phyloP scores from a whole-genome alignment of 1,140 invertebrate genomes.

The Drosophila kanapiae region DNA sequence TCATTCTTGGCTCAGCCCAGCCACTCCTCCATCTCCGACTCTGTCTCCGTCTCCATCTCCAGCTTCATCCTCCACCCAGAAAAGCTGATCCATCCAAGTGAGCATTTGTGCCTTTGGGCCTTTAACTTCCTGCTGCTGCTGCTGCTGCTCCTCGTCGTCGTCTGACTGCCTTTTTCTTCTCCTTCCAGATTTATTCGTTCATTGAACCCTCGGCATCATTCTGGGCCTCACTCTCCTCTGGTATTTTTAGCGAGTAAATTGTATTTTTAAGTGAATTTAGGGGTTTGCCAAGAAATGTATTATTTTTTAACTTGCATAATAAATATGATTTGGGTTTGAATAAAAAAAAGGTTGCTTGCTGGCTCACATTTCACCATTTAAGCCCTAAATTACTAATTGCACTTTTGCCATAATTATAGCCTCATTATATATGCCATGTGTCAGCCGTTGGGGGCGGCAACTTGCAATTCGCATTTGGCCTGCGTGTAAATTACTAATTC shows the following conservation, averaged over 20 bases:
- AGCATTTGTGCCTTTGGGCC: slow-evolving; percentile 56
- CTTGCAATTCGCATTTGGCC: slow-evolving; percentile 37
- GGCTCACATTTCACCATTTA: slow-evolving; percentile 23
- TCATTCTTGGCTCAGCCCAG: slow-evolving; percentile 11
- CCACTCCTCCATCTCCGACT: slow-evolving; percentile 3
- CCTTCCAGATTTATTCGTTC: slow-evolving; percentile 44
- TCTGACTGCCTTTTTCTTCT: slow-evolving; percentile 19
- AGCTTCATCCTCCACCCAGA: slow-evolving; percentile 13
- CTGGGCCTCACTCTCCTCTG: slow-evolving; percentile 7
- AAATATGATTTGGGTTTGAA: background rate
- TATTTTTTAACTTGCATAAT: no score
- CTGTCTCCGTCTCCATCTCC: background rate
- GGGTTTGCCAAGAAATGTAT: background rate
- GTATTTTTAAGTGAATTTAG: slow-evolving; percentile 42
- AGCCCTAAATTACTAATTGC: slow-evolving; percentile 74
- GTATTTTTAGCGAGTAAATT: slow-evolving; percentile 21
- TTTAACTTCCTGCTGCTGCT: slow-evolving; percentile 59
- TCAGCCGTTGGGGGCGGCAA: background rate
- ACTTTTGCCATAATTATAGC: slow-evolving; percentile 58
- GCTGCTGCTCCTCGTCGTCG: slow-evolving; percentile 23
- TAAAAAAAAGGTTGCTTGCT: slow-evolving; percentile 6
- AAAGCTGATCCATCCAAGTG: slow-evolving; percentile 64
- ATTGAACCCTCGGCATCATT: slow-evolving; percentile 58
- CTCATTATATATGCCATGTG: slow-evolving; percentile 62
- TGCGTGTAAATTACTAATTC: slow-evolving; percentile 78